Percentiles rank a stretch among this genome's conserved stretches.
phyloP scores from a whole-genome alignment of 2,113 vertebrate species.

The Mellivora capensis region DNA sequence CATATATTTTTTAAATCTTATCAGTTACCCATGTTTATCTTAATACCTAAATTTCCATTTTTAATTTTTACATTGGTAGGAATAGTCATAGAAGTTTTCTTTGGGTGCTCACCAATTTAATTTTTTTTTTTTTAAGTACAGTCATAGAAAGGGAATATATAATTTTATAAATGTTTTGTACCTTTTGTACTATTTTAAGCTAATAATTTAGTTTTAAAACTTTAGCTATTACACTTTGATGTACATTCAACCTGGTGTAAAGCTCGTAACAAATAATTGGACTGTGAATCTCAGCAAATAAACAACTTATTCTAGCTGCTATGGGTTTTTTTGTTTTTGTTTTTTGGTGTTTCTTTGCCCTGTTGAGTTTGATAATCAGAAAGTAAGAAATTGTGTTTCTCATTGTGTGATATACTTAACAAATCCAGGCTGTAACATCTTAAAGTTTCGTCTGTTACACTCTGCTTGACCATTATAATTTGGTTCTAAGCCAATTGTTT shows the following conservation, averaged over 20 bases:
- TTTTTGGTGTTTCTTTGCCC: background rate
- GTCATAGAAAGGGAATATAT: background rate
- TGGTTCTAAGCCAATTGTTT: conserved; percentile 20
- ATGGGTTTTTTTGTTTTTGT: background rate
- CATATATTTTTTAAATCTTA: background rate
- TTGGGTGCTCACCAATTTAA: background rate
- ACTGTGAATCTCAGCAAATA: background rate
- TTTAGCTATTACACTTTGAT: background rate
- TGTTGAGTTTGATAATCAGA: background rate
- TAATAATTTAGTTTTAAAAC: background rate
- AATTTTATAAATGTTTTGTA: background rate
- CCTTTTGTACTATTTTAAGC: background rate
- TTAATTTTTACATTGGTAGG: background rate
- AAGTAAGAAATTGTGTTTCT: background rate
- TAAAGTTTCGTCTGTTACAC: conserved; percentile 40
- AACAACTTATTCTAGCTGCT: background rate
- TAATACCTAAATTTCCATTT: background rate
- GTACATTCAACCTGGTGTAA: background rate
- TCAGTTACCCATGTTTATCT: background rate
- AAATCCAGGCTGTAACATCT: background rate
- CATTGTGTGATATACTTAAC: conserved; percentile 1
- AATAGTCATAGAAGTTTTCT: background rate
- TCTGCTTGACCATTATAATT: background rate
- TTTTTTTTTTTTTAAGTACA: background rate
- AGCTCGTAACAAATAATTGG: background rate